Percentiles rank a stretch among this genome's conserved stretches.
phyloP scores from a whole-genome alignment of 2,797 vertebrate species.

The Mus caroli region DNA sequence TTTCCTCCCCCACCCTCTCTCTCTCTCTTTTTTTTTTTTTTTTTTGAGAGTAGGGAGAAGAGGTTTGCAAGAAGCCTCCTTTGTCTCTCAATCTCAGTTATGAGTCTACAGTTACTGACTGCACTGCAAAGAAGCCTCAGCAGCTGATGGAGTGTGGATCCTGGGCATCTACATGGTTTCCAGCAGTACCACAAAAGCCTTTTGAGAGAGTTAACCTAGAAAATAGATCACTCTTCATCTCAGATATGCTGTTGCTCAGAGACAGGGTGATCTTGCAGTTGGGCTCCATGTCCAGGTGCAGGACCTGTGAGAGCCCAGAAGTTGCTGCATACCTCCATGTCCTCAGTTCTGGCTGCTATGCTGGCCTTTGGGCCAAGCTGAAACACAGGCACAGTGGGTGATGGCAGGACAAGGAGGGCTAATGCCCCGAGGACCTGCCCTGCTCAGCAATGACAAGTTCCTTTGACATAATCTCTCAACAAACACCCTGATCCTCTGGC shows the following conservation, averaged over 20 bases:
- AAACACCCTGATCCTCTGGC: background rate
- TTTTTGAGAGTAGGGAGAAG: too few relatives aligned
- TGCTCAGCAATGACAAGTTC: background rate
- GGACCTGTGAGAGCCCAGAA: background rate
- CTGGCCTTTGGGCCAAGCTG: background rate
- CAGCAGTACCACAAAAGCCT: too few relatives aligned
- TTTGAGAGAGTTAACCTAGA: background rate
- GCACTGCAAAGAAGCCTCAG: background rate
- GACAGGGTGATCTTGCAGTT: background rate
- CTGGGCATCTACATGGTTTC: background rate
- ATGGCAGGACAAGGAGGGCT: background rate
- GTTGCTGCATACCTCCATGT: background rate
- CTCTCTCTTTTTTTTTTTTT: too few relatives aligned
- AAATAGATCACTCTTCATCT: background rate
- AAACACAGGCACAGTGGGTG: too few relatives aligned
- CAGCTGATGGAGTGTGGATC: too few relatives aligned
- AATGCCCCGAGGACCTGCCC: background rate
- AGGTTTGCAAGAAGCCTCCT: background rate
- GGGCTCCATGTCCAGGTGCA: background rate
- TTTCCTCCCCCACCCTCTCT: too few relatives aligned
- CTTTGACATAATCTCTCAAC: background rate
- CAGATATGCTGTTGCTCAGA: background rate
- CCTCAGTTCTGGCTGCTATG: background rate
- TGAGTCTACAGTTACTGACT: background rate
- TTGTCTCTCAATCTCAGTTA: background rate